A percentile compares a stretch with the other conserved stretches of the same genome.
Evolutionary conservation across 2,113 vertebrate genomes (phyloP).

Genomic region (Nibea coibor): DNA sequence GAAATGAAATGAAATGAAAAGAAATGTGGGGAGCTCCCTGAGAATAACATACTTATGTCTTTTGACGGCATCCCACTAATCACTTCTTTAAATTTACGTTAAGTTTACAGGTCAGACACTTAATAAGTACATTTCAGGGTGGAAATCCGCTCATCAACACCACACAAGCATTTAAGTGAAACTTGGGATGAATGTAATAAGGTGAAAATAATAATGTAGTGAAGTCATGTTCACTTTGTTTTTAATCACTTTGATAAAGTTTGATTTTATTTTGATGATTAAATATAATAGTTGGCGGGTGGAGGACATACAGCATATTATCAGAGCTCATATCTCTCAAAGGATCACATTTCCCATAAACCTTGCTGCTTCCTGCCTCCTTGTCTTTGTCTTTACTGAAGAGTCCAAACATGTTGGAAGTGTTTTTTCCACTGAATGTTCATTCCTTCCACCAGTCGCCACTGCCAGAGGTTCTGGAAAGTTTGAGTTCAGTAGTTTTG

Average conservation of each 20-base stretch:
- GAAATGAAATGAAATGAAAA: too few relatives aligned
- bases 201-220: too few relatives aligned
- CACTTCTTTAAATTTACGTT: too few relatives aligned
- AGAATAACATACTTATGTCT: too few relatives aligned
- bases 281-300: neutral
- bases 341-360: conserved; percentile 6
- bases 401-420: conserved; percentile 8
- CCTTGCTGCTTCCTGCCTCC: conserved; percentile 4
- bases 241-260: neutral
- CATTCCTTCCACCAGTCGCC: conserved; percentile 4
- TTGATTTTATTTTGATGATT: neutral
- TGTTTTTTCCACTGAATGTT: conserved; percentile 23
- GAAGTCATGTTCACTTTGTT: too few relatives aligned
- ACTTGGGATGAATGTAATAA: too few relatives aligned
- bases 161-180: too few relatives aligned
- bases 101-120: too few relatives aligned
- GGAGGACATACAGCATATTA: neutral
- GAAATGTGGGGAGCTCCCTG: too few relatives aligned
- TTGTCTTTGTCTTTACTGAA: conserved; percentile 9
- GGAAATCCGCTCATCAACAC: too few relatives aligned
- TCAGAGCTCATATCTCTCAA: conserved; percentile 2
- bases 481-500: conserved; percentile 16
- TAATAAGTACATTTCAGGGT: too few relatives aligned
- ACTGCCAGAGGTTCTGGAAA: conserved; percentile 10
- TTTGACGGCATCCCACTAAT: too few relatives aligned